A percentile compares a stretch with the other conserved stretches of the same genome.
phyloP scores from a whole-genome alignment of 1,140 invertebrate species.

The Holotrichia oblita region DNA sequence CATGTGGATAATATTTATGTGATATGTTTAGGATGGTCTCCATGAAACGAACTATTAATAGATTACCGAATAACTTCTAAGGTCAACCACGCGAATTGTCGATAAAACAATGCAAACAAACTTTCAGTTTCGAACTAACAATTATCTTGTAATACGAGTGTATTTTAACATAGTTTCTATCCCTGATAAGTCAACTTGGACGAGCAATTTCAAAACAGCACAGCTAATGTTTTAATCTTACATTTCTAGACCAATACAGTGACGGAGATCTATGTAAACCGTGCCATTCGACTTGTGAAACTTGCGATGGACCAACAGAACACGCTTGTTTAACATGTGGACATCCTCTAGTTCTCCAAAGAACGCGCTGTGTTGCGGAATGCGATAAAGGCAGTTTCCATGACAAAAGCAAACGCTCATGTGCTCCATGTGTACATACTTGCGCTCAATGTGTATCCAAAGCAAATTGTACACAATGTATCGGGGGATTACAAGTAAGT shows the following conservation, averaged over 20 bases:
- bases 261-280: conserved; percentile 73
- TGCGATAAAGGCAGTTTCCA: conserved; percentile 79
- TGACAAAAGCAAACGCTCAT: conserved; percentile 69
- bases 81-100: no score
- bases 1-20: no score
- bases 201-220: no score
- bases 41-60: no score
- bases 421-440: conserved; percentile 79
- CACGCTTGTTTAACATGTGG: conserved; percentile 75
- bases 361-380: conserved; percentile 73
- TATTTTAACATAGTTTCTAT: no score
- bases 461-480: conserved; percentile 81
- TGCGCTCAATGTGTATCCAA: conserved; percentile 80
- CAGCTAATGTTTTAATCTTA: conserved; percentile 11
- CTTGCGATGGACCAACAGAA: conserved; percentile 74
- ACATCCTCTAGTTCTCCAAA: conserved; percentile 72
- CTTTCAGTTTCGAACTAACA: no score
- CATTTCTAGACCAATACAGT: conserved; percentile 72
- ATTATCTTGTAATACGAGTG: no score
- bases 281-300: conserved; percentile 76
- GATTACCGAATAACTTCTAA: no score
- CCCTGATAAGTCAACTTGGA: no score
- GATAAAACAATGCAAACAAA: no score
- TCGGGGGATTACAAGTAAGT: conserved; percentile 69
- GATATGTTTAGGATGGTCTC: no score